Evolutionary conservation across 2,797 vertebrate species (phyloP), one percentile per base, ranked within the genome.

Genomic region (Ctenopoma multispine): DNA sequence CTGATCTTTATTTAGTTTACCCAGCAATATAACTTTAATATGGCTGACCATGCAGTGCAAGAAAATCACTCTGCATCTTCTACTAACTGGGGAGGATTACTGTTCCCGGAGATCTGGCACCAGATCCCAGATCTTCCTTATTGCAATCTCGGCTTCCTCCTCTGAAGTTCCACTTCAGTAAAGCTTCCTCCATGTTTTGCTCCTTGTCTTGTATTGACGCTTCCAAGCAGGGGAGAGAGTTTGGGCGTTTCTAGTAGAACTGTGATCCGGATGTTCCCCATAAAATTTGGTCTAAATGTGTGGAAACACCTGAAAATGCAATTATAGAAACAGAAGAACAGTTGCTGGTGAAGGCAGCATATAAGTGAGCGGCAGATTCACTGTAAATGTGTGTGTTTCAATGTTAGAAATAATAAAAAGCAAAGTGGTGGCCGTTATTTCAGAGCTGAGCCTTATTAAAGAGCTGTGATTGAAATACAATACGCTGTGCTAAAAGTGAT

Each of bases 241-340:
- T 64, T 64, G 66, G 59, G 34, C 21, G 9, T 73, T 23, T 27
- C 40, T 18, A 44, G 27, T 14, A 50, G 23, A 59, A 61, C 53
- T n/a, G 50, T 58, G 53, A 61, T 41, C 69, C 51, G 64, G 81
- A 88, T 77, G 71, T 51, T 59, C 53, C 48, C 20, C 48, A 68
- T 64, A 67, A 79, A 74, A 75, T 23, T 54, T 38, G 23, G 46
- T 11, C 58, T 13, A 54, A 46, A 62, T 9, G 44, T 34, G 61
- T 74, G 86, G 71, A 84, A 86, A 58, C 70, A 82, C 67, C 63
- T 80, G 60, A 86, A 73, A 80, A 75, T 71, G 50, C 46, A 21
- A 63, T 80, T 57, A 63, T 3, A 58, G 40, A 69, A 62, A 63
- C 20, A 66, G 54, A 65, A 63, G 15, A 77, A 79, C 68, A 75